A percentile compares a stretch with the other conserved stretches of the same genome.
Conservation (phyloP, 2,888 invertebrate genomes). For the Subacronicta megacephala region DNA sequence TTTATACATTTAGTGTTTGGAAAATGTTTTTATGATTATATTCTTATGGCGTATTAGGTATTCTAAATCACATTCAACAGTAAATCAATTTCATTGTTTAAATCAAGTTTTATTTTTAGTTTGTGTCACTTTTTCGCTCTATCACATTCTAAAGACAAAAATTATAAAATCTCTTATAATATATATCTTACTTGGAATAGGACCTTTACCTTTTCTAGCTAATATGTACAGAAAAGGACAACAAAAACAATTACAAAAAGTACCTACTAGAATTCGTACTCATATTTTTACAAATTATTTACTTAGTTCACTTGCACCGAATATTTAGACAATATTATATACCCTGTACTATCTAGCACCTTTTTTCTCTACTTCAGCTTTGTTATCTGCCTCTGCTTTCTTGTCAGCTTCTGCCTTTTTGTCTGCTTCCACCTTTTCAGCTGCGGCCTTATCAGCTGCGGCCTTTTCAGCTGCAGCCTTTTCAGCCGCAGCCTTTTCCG, state of each 20-base stretch:
- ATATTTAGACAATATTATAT: constrained; percentile 42
- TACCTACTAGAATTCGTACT: constrained; percentile 53
- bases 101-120: constrained; percentile 30
- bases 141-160: constrained; percentile 26
- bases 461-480: constrained; percentile 37
- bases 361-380: constrained; percentile 57
- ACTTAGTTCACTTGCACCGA: constrained; percentile 48
- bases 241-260: constrained; percentile 39
- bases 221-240: constrained; percentile 56
- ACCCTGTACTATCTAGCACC: constrained; percentile 84
- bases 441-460: constrained; percentile 41
- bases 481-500: constrained; percentile 13
- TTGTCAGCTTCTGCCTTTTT: constrained; percentile 21
- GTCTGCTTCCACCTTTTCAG: constrained; percentile 7
- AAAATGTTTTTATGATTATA: too few relatives aligned
- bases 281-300: constrained; percentile 53
- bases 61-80: constrained; percentile 31
- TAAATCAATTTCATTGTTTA: constrained; percentile 19
- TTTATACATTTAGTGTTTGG: too few relatives aligned
- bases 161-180: constrained; percentile 44
- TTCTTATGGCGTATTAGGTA: too few relatives aligned
- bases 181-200: constrained; percentile 30
- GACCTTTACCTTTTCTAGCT: constrained; percentile 34
- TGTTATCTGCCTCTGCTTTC: constrained; percentile 22
- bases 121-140: too few relatives aligned